Base-by-base conservation (phyloP, 2,888 invertebrate species). In the Dicycla oo region DNA sequence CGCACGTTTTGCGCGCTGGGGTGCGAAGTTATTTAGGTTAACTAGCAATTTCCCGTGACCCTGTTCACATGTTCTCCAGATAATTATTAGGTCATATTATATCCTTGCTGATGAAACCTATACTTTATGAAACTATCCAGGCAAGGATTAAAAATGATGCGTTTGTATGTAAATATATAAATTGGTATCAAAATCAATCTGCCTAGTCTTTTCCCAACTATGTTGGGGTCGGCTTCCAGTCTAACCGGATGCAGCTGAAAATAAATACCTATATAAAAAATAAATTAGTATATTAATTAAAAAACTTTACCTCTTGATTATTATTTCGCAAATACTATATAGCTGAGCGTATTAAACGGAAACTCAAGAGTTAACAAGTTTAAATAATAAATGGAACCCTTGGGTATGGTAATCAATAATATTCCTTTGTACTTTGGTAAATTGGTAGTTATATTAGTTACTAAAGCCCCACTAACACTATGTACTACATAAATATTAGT, bases 311-410 rank as follows among this genome's bases (percentile, higher is more conserved):
- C 26, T 45, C 23, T 15, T 26, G 15, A 26, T 40, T 8, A 65
- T 30, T 23, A 30, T 57, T 38, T 45, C 45, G 38, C 38, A 40
- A 60, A 60, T 45, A 30, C 20, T 34, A n/a, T 34, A 51, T 47
- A 62, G 13, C 51, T 51, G 15, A 58, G 53, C 51, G 54, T 53
- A 58, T 38, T 67, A 77, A 60, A 67, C 63, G 73, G 68, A 62
- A 72, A 75, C 63, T 75, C 60, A 38, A 43, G 43, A 69, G 62
- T 65, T 71, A 84, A 62, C 54, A 68, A 57, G 76, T 73, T 73
- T 69, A 67, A 75, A 80, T 84, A 82, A 84, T 74, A 57, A 78
- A 84, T 84, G 49, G 67, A 56, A 54, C 84, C 78, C 78, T 72
- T 34, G 75, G 65, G 80, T 66, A 74, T n/a, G 51, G 56, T 75